Conservation (phyloP, 2,888 invertebrate species). For the Drosophila infuscata region DNA sequence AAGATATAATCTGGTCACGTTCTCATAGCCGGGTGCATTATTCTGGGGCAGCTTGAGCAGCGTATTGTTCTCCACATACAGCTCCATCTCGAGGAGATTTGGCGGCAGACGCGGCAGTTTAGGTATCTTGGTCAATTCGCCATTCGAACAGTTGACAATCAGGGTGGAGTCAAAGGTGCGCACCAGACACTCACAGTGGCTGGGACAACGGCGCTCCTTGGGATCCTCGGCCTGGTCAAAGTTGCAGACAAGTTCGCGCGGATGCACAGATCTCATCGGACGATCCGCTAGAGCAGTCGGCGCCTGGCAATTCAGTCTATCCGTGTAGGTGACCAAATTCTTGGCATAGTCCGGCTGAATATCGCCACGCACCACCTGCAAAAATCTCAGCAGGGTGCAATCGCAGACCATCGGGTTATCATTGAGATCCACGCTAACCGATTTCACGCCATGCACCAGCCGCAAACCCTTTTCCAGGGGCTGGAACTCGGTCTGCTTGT, state of each 20-base stretch:
- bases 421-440: slow-evolving; percentile 85
- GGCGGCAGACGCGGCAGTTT: slow-evolving; percentile 74
- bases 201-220: slow-evolving; percentile 85
- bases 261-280: slow-evolving; percentile 80
- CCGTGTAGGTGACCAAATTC: slow-evolving; percentile 84
- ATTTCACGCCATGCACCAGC: slow-evolving; percentile 48
- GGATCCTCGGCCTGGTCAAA: slow-evolving; percentile 78
- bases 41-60: slow-evolving; percentile 83
- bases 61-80: slow-evolving; percentile 85
- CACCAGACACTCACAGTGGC: slow-evolving; percentile 86
- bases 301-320: slow-evolving; percentile 85
- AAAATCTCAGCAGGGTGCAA: slow-evolving; percentile 86
- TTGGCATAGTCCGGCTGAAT: slow-evolving; percentile 83
- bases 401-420: slow-evolving; percentile 88
- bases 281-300: slow-evolving; percentile 65
- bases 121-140: slow-evolving; percentile 85
- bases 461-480: slow-evolving; percentile 14
- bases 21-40: slow-evolving; percentile 84
- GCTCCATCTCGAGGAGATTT: slow-evolving; percentile 83
- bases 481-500: slow-evolving; percentile 58
- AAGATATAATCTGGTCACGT: slow-evolving; percentile 86
- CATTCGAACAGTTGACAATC: slow-evolving; percentile 86
- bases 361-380: slow-evolving; percentile 86
- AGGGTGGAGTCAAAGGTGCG: slow-evolving; percentile 85
- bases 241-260: slow-evolving; percentile 86